phyloP scores from a whole-genome alignment of 2,113 vertebrate genomes.

The Ptychochromis oligacanthus region DNA sequence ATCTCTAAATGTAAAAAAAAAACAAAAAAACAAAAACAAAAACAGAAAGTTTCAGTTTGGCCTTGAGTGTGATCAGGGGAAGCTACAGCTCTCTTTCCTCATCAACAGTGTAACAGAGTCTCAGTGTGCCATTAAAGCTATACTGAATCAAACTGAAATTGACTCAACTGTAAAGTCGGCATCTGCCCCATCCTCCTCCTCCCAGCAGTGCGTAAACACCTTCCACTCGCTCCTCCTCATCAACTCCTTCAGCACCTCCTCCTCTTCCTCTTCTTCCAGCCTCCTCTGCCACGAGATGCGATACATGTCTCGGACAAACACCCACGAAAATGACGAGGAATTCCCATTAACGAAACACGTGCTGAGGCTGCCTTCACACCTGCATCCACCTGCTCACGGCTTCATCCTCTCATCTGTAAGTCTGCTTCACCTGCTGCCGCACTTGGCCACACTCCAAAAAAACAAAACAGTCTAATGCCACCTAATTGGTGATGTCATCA shows the following conservation, averaged over 20 bases:
- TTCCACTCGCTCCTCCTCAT: slow-evolving; percentile 77
- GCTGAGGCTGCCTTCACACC: neutral
- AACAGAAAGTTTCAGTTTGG: neutral
- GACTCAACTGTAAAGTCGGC: slow-evolving; percentile 80
- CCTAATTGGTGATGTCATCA: slow-evolving; percentile 65
- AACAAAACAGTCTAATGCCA: neutral
- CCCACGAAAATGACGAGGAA: neutral
- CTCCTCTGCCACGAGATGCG: slow-evolving; percentile 68
- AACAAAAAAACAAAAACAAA: too few species aligned
- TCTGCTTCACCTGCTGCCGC: slow-evolving; percentile 50
- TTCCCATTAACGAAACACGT: slow-evolving; percentile 14
- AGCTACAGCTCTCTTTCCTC: neutral
- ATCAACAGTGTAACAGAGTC: neutral
- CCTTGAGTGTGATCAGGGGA: neutral
- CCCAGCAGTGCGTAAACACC: slow-evolving; percentile 71
- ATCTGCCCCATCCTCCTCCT: slow-evolving; percentile 44
- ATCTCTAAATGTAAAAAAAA: neutral
- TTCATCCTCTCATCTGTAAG: neutral
- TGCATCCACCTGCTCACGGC: slow-evolving; percentile 44
- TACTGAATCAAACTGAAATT: slow-evolving; percentile 13
- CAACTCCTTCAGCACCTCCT: slow-evolving; percentile 69
- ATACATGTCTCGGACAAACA: slow-evolving; percentile 69
- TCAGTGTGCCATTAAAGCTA: neutral
- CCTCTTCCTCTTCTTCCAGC: slow-evolving; percentile 73
- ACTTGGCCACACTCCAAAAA: neutral